Percentiles rank a stretch among this genome's conserved stretches.
phyloP scores from a whole-genome alignment of 2,113 vertebrate species.

The Alouatta palliata region DNA sequence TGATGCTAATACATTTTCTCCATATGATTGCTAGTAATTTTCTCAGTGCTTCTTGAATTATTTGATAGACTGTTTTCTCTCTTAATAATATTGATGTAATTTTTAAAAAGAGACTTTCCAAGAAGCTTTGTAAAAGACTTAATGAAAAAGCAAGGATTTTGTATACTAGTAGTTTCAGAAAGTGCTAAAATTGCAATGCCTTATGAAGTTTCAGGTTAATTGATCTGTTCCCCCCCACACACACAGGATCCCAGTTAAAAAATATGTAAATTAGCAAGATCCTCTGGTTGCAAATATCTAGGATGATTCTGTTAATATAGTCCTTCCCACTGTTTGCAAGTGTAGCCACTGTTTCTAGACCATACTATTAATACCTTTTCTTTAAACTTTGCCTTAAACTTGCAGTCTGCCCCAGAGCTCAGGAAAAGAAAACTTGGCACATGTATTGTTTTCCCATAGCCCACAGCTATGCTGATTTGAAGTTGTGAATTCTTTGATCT shows the following conservation, averaged over 20 bases:
- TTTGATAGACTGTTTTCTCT: conserved; percentile 34
- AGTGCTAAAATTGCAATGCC: neutral
- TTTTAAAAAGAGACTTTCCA: neutral
- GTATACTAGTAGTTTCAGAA: conserved; percentile 9
- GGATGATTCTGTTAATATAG: neutral
- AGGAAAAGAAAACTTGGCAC: conserved; percentile 43
- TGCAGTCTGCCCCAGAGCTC: conserved; percentile 28
- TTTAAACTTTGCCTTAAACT: conserved; percentile 27
- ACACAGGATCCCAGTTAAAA: neutral
- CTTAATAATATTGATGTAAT: neutral
- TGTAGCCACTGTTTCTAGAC: conserved; percentile 40
- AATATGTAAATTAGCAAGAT: neutral
- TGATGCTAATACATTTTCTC: conserved; percentile 20
- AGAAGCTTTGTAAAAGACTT: neutral
- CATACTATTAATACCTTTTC: neutral
- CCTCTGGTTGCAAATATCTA: neutral
- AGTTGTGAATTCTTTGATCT: conserved; percentile 59
- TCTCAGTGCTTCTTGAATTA: conserved; percentile 41
- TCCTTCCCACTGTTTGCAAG: neutral
- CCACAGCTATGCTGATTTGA: conserved; percentile 64
- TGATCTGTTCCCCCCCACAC: neutral
- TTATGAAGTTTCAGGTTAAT: conserved; percentile 39
- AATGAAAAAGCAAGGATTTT: conserved; percentile 26
- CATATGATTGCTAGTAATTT: neutral
- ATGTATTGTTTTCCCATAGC: conserved; percentile 50